These are phyloP conservation scores for Amazona guildingii DNA, from an alignment of 2,113 vertebrate species.

Conservation along the genomic window DNA sequence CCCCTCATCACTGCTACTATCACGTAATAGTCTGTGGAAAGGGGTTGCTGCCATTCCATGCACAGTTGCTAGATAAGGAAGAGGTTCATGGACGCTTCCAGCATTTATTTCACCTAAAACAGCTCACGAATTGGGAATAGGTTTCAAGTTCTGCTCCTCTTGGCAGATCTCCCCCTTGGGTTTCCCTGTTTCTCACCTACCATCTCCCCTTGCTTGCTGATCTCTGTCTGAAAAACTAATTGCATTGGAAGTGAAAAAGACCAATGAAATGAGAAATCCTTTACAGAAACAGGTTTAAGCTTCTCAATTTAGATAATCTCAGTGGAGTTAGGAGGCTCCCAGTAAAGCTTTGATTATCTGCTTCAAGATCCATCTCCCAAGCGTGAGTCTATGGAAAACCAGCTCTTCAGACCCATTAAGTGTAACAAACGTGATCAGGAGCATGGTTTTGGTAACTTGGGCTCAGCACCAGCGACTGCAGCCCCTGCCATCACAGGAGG, in stretches of 20 bases:
- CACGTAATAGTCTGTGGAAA: not conserved
- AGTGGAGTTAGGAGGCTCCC: not conserved
- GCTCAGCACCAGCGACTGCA: not conserved
- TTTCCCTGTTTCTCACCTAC: not conserved
- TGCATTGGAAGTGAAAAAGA: not conserved
- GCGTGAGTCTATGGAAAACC: not conserved
- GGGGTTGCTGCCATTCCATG: not conserved
- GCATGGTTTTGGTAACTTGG: not conserved
- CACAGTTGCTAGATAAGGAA: not conserved
- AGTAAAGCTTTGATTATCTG: not conserved
- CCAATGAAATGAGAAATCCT: not conserved
- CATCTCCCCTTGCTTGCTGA: rapidly evolving
- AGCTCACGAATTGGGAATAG: not conserved
- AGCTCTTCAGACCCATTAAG: not conserved
- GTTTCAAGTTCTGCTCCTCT: not conserved
- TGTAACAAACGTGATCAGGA: not conserved
- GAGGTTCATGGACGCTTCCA: not conserved
- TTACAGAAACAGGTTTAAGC: not conserved
- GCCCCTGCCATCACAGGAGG: not conserved
- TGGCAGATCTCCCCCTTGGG: not conserved
- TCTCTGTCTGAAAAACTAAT: not conserved
- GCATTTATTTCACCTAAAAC: not conserved
- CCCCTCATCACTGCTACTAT: not conserved
- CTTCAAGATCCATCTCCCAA: not conserved
- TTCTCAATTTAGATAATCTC: not conserved